Base-by-base conservation (phyloP, 2,888 invertebrate genomes). In the Trichogramma evanescens region DNA sequence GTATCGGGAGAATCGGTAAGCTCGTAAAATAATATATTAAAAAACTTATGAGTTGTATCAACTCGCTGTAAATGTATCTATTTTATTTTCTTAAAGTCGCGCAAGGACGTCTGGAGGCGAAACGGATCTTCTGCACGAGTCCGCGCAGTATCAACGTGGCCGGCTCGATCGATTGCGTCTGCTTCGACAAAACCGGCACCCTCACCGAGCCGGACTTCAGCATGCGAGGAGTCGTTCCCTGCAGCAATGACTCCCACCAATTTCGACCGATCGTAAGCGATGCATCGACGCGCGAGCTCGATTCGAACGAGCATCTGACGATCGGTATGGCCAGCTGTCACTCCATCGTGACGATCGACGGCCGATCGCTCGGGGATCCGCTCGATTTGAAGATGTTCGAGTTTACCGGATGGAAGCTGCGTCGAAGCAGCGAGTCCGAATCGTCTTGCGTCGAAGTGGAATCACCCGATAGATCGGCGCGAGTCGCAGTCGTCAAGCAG, bases 141-240 rank as follows among this genome's bases (percentile, higher is more conserved):
- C 95, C 96, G 0, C 82, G 94, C 6, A 88, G 92, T 0, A 95
- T 97, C 66, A 96, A 95, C 73, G 92, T 96, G 26, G 89, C 93
- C 64, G 97, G 93, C 0, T 90, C 91, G 1, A 82, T 93, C 45
- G 89, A 93, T 78, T 91, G 91, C 69, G 86, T 93, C 57, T 93
- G 93, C 72, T 94, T 94, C 74, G 94, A 94, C 75, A 94, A 94
- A 90, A 97, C 96, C n/a, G 96, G 96, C 7, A 97, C 97, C 0
- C 78, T 97, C 63, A 97, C 97, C 0, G 96, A 96, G 77, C 96
- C 97, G 74, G 96, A 96, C 0, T 78, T 97, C 40, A 95, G 96
- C 79, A 88, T 97, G 86, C 91, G 93, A 86, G 95, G 95, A 49
- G 89, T 94, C 5, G 88, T 95, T 4, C 88, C 93, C 0, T 79